Evolutionary conservation across 2,888 invertebrate species (phyloP), one percentile per base, ranked within the genome.

Genomic region (Dioctria rufipes): DNA sequence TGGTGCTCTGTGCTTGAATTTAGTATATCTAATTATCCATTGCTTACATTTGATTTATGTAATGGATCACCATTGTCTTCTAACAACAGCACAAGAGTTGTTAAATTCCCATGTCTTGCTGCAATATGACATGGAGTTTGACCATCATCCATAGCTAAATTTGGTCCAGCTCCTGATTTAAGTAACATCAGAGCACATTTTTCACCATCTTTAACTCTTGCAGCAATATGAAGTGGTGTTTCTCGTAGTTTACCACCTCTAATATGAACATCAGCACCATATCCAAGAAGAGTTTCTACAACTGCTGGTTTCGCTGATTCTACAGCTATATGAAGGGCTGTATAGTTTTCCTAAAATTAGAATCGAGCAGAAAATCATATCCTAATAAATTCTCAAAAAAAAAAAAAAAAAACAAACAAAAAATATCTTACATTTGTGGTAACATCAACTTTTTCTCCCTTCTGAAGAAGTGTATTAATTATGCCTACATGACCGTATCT

Each of bases 111-210:
- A 86, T 95, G 94, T 84, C 95, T 93, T 0, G 98, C 96, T 0
- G 99, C 97, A 25, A 99, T 97, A 87, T 99, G 99, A 4, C 99
- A 95, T 0, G 99, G 97, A 0, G 98, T 98, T 90, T 98, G 96
- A 2, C 98, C 98, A 88, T 98, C 98, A 88, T 97, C 96, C 81
- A 98, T 98, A 3, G 95, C 94, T 82, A 98, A 93, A 90, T 99
- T 99, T 0, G 98, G 97, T 81, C 97, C 96, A 6, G 99, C 99
- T 0, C 99, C 99, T 3, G 98, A 98, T 89, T 99, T 99, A 54
- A 99, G 90, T 83, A 99, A 90, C 98, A 99, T 98, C 84, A 98
- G 92, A 4, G 98, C 98, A 89, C 99, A 99, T 84, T 95, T 93
- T 86, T 96, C 95, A 3, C 96, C 96, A 85, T 96, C 98, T 85